A percentile compares a stretch with the other conserved stretches of the same genome.
phyloP scores from a whole-genome alignment of 1,140 invertebrate genomes.

The Aphidius gifuensis region DNA sequence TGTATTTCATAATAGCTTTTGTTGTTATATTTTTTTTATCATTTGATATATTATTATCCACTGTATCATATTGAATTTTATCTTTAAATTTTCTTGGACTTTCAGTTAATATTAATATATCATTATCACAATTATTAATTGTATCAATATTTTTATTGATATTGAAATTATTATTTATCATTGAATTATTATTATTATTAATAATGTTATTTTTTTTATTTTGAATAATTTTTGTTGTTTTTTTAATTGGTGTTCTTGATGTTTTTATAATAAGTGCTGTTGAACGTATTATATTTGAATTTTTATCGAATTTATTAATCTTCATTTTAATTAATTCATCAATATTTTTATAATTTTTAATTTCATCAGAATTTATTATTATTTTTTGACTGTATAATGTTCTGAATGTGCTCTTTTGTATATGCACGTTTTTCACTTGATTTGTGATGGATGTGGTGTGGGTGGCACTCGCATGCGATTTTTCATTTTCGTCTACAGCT shows the following conservation, averaged over 20 bases:
- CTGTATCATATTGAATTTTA: background rate
- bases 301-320: constrained; percentile 49
- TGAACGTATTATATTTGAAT: constrained; percentile 48
- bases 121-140: background rate
- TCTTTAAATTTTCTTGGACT: no score
- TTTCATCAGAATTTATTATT: constrained; percentile 52
- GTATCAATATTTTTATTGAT: background rate
- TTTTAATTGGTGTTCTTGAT: constrained; percentile 36
- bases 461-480: constrained; percentile 51
- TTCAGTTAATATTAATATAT: background rate
- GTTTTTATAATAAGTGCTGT: constrained; percentile 52
- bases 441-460: constrained; percentile 45
- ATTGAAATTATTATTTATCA: background rate
- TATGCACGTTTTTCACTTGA: constrained; percentile 50
- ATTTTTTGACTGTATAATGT: constrained; percentile 53
- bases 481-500: constrained; percentile 54
- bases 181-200: constrained; percentile 1
- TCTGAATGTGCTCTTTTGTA: constrained; percentile 48
- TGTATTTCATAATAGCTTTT: background rate
- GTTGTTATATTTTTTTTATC: no score
- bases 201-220: background rate
- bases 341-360: constrained; percentile 44
- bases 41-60: constrained; percentile 1
- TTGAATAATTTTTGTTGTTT: background rate
- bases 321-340: constrained; percentile 47